Conservation (phyloP, 1,140 invertebrate species). For the Brachionus manjavacas region DNA sequence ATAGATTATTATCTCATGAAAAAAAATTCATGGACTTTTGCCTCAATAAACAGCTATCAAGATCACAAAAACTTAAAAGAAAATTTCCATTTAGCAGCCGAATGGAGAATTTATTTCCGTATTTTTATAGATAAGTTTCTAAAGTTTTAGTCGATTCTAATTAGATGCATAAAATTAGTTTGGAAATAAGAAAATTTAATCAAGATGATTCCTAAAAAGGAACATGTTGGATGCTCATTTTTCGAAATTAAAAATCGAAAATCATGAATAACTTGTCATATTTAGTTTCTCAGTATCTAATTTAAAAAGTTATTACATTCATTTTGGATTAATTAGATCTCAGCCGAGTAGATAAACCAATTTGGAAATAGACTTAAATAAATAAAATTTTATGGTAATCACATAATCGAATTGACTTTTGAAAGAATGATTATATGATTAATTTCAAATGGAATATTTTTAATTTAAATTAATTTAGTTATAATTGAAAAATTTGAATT, state of each 20-base stretch:
- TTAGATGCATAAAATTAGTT: background rate
- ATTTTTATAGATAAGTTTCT: background rate
- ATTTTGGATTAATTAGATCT: background rate
- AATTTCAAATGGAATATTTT: background rate
- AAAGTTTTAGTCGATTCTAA: background rate
- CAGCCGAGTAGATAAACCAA: background rate
- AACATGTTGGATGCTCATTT: background rate
- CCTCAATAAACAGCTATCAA: background rate
- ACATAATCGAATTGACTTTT: background rate
- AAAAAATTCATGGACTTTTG: background rate
- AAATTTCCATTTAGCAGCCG: background rate
- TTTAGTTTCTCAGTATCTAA: background rate
- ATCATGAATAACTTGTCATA: constrained; percentile 5
- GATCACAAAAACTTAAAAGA: background rate
- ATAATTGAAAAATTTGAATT: too few species aligned
- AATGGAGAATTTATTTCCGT: background rate
- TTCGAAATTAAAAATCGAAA: background rate
- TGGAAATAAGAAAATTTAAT: background rate
- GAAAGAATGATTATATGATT: background rate
- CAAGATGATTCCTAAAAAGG: background rate
- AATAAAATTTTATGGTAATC: background rate
- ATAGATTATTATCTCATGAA: background rate
- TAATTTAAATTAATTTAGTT: background rate
- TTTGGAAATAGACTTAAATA: background rate
- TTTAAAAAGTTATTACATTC: background rate